Percentiles rank a stretch among this genome's conserved stretches.
Conservation (phyloP, 1,140 invertebrate genomes). For the Drosophila mayri region DNA sequence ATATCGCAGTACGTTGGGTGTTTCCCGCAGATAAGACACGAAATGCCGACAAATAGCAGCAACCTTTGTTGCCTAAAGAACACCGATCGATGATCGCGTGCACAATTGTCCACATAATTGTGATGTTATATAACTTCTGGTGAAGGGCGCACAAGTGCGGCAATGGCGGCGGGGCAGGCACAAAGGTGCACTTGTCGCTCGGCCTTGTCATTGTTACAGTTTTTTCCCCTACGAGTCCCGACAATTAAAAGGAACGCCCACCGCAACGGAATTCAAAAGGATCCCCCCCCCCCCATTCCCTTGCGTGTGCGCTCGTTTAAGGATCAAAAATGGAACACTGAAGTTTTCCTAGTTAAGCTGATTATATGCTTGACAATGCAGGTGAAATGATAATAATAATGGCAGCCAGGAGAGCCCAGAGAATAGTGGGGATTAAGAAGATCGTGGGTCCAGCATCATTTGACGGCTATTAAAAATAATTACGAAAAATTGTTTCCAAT, state of each 20-base stretch:
- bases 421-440: neutral
- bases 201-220: slow-evolving; percentile 61
- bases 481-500: neutral
- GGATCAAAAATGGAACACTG: slow-evolving; percentile 15
- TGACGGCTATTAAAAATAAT: slow-evolving; percentile 34
- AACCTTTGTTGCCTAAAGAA: neutral
- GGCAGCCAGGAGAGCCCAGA: neutral
- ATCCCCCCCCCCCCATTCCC: slow-evolving; percentile 7
- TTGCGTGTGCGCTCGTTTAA: slow-evolving; percentile 45
- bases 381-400: slow-evolving; percentile 56
- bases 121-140: slow-evolving; percentile 50
- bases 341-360: slow-evolving; percentile 68
- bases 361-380: slow-evolving; percentile 63
- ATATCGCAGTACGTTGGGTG: slow-evolving; percentile 24
- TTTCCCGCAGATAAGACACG: slow-evolving; percentile 12
- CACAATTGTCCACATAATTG: slow-evolving; percentile 47
- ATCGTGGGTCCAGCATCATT: neutral
- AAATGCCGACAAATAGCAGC: slow-evolving; percentile 30
- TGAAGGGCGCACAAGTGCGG: slow-evolving; percentile 46
- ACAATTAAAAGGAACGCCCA: slow-evolving; percentile 57
- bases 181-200: slow-evolving; percentile 62
- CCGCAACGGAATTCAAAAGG: slow-evolving; percentile 9
- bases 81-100: slow-evolving; percentile 26
- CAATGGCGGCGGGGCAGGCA: neutral
- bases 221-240: slow-evolving; percentile 28